phyloP scores from a whole-genome alignment of 2,113 vertebrate species.

The Theropithecus gelada region DNA sequence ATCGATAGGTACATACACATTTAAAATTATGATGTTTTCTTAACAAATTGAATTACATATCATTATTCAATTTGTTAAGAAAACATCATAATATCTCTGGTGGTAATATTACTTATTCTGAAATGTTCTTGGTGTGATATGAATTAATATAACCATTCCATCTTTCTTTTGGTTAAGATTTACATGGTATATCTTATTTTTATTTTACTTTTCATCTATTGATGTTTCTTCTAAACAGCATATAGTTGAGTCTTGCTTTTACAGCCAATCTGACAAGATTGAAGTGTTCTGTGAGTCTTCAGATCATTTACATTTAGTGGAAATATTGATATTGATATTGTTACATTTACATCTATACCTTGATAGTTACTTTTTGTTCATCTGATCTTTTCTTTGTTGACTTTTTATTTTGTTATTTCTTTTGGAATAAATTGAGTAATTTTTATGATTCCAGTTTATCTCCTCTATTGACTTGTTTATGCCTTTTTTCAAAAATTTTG shows the following conservation, averaged over 20 bases:
- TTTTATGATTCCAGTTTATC: neutral
- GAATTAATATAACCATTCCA: neutral
- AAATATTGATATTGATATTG: slow-evolving; percentile 11
- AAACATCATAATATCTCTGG: neutral
- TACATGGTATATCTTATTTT: slow-evolving; percentile 18
- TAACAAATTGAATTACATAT: neutral
- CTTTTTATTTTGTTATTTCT: neutral
- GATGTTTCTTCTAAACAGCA: neutral
- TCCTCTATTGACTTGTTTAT: neutral
- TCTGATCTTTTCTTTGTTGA: neutral
- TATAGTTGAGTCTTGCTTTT: neutral
- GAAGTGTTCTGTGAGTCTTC: neutral
- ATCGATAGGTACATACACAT: neutral
- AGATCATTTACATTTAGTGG: neutral
- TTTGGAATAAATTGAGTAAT: slow-evolving; percentile 11
- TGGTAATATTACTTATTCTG: neutral
- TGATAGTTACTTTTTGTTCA: neutral
- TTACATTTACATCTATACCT: neutral
- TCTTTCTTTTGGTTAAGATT: slow-evolving; percentile 19
- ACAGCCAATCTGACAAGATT: neutral
- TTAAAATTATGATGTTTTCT: neutral
- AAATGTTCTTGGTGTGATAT: neutral
- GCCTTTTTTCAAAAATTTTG: neutral
- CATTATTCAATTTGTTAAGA: neutral
- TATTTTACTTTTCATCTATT: neutral